phyloP scores from a whole-genome alignment of 2,888 invertebrate genomes.

The Lamellibrachia columna region DNA sequence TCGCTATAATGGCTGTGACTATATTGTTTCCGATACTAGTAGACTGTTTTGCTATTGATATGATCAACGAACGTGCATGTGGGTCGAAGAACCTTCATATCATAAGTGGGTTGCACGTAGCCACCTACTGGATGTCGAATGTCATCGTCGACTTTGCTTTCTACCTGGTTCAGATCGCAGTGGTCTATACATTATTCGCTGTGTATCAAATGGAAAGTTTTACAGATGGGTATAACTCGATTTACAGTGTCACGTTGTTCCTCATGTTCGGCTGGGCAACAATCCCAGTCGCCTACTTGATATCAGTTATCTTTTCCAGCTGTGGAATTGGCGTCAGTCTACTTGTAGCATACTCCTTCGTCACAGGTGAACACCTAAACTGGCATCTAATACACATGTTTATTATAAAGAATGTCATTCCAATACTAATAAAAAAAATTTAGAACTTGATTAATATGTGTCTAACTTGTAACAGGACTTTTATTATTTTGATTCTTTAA shows the following conservation, averaged over 20 bases:
- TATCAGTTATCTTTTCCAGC: constrained; percentile 73
- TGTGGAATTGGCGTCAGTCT: not conserved
- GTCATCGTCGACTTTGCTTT: not conserved
- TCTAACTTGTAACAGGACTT: too few relatives aligned
- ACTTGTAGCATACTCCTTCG: not conserved
- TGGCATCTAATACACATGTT: not conserved
- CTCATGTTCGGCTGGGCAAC: constrained; percentile 73
- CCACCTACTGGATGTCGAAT: not conserved
- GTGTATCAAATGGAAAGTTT: not conserved
- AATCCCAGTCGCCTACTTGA: constrained; percentile 75
- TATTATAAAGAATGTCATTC: too few relatives aligned
- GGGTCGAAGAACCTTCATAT: not conserved
- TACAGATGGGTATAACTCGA: not conserved
- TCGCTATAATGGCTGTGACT: not conserved
- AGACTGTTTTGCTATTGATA: not conserved
- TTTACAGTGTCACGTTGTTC: constrained; percentile 66
- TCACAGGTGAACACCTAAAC: not conserved
- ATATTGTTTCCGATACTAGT: not conserved
- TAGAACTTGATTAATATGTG: too few relatives aligned
- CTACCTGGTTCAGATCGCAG: not conserved
- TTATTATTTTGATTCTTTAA: too few relatives aligned
- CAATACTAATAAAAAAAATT: too few relatives aligned
- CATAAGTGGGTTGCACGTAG: not conserved
- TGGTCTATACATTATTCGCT: not conserved
- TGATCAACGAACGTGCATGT: not conserved